Evolutionary conservation across 2,113 vertebrate genomes (phyloP), one percentile per base, ranked within the genome.

Genomic region (Pseudorectes ferrugineus): DNA sequence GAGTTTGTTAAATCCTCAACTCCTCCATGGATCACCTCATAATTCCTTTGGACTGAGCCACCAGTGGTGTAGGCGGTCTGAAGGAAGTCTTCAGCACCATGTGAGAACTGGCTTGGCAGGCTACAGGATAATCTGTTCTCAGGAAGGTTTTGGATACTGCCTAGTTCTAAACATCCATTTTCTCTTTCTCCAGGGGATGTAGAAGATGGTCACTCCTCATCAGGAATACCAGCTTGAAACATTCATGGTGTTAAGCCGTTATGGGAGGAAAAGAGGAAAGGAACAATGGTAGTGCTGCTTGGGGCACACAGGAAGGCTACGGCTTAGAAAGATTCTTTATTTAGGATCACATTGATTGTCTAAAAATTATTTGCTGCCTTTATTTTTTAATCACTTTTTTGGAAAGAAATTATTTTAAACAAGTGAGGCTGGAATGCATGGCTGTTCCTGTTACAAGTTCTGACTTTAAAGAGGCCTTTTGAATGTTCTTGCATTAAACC

Each of bases 101-200:
- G 2, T 73, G 55, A 91, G 94, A 94, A 89, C 79, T 91, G 81
- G 75, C 79, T 77, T 59, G 51, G 20, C 71, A 85, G 59, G 67
- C 67, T 86, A 12, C 46, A 31, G 58, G 18, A 29, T 65, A 36
- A 12, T 43, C 73, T 84, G 23, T 75, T 91, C 78, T 85, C 13
- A 13, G 74, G 80, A 66, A 90, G 59, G 57, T 38, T 93, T 77
- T 89, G 46, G 71, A 58, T 79, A 45, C n/a, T 46, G 51, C 46
- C 43, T 70, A 5, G 29, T 71, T 88, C 66, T 95, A 57, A 88
- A 74, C 31, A 84, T 61, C 31, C 68, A 45, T 93, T 86, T 85
- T 67, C 55, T 95, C 29, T 86, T 95, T 96, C 70, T 90, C 40
- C 57, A 94, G 73, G 76, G 68, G n/a, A 73, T 92, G 26, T 19